Percentiles rank a stretch among this genome's conserved stretches.
Evolutionary conservation across 2,888 invertebrate genomes (phyloP).

Genomic region (Dynastes tityus): DNA sequence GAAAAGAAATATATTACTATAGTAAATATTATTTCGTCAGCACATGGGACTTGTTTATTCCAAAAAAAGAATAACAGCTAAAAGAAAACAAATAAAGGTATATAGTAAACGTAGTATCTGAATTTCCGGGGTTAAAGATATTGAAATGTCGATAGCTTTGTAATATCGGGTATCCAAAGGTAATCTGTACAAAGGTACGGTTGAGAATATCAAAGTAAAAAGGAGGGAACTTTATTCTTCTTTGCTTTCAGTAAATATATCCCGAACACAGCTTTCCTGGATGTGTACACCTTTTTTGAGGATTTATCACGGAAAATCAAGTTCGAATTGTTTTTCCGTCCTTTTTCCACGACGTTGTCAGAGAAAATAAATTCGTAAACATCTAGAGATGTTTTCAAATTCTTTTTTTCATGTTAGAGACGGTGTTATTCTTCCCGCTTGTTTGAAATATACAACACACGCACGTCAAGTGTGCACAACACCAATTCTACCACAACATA

Average conservation of each 20-base stretch:
- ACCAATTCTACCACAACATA: conserved; percentile 54
- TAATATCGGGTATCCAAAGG: not conserved
- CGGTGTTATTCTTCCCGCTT: not conserved
- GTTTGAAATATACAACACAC: too few relatives aligned
- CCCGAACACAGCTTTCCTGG: too few relatives aligned
- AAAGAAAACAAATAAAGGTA: not conserved
- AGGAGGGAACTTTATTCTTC: too few relatives aligned
- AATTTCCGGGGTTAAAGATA: not conserved
- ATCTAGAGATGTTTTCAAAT: too few relatives aligned
- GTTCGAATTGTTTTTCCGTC: too few relatives aligned
- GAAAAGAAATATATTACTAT: too few relatives aligned
- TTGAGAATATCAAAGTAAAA: not conserved
- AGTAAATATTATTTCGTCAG: not conserved
- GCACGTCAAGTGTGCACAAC: conserved; percentile 51
- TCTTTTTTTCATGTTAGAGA: too few relatives aligned
- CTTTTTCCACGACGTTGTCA: too few relatives aligned
- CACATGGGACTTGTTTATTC: not conserved
- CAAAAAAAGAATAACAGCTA: not conserved
- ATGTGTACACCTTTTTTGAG: too few relatives aligned
- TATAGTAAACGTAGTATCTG: not conserved
- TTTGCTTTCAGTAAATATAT: too few relatives aligned
- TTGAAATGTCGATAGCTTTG: conserved; percentile 3
- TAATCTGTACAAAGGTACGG: conserved; percentile 5
- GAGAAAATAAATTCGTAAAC: too few relatives aligned
- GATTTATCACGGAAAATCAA: too few relatives aligned